Conservation (phyloP, 2,888 invertebrate genomes). For the Incurvaria masculella region DNA sequence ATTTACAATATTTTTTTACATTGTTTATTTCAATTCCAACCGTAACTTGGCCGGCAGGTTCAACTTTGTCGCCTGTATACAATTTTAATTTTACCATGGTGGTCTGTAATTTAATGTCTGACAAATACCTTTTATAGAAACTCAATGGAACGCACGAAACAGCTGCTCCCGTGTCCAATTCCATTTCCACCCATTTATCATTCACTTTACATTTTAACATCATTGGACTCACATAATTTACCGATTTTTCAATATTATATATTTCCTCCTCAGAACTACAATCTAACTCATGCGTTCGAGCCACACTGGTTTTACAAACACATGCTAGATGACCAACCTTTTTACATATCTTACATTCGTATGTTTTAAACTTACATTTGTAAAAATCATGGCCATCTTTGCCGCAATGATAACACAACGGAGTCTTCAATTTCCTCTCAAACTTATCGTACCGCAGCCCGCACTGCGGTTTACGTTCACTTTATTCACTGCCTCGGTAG, state of each 20-base stretch:
- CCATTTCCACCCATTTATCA: not conserved
- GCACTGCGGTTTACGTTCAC: not conserved
- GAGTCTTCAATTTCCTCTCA: too few relatives aligned
- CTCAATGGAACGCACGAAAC: not conserved
- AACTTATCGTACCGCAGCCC: too few relatives aligned
- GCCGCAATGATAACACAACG: not conserved
- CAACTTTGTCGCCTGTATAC: not conserved
- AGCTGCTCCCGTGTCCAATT: slow-evolving; percentile 1
- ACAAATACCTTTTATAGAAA: not conserved
- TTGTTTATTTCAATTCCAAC: not conserved
- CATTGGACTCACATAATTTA: not conserved
- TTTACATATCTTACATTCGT: slow-evolving; percentile 1
- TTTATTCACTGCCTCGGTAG: not conserved
- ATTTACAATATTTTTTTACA: not conserved
- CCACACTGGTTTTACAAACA: not conserved
- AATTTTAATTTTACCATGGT: not conserved
- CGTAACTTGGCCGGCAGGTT: not conserved
- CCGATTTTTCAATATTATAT: not conserved
- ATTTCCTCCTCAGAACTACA: not conserved
- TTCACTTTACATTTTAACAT: not conserved
- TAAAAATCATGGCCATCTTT: not conserved
- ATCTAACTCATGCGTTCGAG: too few relatives aligned
- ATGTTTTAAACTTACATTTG: slow-evolving; percentile 3
- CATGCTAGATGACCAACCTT: not conserved
- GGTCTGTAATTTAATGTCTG: not conserved